Conservation (phyloP, 2,888 invertebrate genomes). For the Anagyrus pseudococci region DNA sequence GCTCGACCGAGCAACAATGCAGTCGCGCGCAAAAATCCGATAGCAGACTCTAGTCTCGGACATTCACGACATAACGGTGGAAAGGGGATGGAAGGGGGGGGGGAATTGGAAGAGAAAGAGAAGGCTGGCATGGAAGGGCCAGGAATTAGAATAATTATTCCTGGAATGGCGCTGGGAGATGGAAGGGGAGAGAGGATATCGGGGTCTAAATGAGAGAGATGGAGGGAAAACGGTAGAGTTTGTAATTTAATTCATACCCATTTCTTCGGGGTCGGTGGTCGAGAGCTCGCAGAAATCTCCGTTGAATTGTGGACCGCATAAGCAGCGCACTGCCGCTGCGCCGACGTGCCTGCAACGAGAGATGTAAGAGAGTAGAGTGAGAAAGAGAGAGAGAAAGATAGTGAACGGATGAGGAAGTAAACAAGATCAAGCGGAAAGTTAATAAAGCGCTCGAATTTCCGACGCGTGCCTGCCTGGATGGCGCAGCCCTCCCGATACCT, state of each 20-base stretch:
- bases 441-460: too few species aligned
- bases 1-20: too few species aligned
- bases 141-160: constrained; percentile 17
- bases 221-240: neutral
- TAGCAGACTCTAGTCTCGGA: too few species aligned
- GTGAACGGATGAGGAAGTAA: neutral
- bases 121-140: neutral
- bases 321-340: constrained; percentile 76
- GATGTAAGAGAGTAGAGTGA: neutral
- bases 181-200: too few species aligned
- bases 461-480: neutral
- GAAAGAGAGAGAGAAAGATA: constrained; percentile 18
- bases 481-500: too few species aligned
- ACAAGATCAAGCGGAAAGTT: neutral
- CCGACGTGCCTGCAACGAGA: constrained; percentile 73
- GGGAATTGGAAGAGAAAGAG: too few species aligned
- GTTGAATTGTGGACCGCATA: constrained; percentile 72
- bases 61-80: too few species aligned
- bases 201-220: neutral
- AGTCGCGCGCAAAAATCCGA: too few species aligned
- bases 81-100: too few species aligned
- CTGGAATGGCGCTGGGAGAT: too few species aligned
- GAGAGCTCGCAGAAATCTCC: constrained; percentile 76
- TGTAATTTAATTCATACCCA: constrained; percentile 44
- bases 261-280: constrained; percentile 55